Percentiles rank a stretch among this genome's conserved stretches.
phyloP scores from a whole-genome alignment of 2,113 vertebrate genomes.

The Galemys pyrenaicus region DNA sequence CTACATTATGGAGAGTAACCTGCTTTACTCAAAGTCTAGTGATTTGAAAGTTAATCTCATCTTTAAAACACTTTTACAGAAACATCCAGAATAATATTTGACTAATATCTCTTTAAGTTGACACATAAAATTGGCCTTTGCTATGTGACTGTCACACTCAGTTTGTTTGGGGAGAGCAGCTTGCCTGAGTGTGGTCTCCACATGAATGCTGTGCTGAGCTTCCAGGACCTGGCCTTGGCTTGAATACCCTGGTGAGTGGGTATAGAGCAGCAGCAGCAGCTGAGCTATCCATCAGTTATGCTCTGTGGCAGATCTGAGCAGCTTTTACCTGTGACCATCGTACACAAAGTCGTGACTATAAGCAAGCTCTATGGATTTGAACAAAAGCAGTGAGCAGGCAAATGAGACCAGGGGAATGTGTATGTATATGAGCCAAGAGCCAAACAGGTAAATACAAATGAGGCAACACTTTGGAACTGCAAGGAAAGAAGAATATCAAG shows the following conservation, averaged over 20 bases:
- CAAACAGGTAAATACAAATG: neutral
- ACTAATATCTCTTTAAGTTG: neutral
- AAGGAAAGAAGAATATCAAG: neutral
- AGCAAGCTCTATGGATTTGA: neutral
- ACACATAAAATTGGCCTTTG: neutral
- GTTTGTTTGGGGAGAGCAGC: neutral
- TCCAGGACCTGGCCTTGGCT: too few relatives aligned
- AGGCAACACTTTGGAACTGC: neutral
- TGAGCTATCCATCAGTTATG: too few relatives aligned
- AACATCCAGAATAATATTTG: neutral
- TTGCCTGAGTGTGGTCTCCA: neutral
- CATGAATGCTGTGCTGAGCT: too few relatives aligned
- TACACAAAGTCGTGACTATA: too few relatives aligned
- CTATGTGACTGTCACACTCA: fast-evolving
- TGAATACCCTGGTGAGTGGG: neutral
- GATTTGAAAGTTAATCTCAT: neutral
- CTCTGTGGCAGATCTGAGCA: neutral
- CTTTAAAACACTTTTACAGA: neutral
- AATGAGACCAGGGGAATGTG: neutral
- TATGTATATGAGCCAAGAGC: neutral
- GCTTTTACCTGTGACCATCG: neutral
- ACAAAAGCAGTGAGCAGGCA: neutral
- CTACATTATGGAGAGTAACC: neutral
- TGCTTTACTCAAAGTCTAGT: neutral
- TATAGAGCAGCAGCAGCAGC: fast-evolving